Conservation (phyloP, 2,888 invertebrate species). For the Lycaena phlaeas region DNA sequence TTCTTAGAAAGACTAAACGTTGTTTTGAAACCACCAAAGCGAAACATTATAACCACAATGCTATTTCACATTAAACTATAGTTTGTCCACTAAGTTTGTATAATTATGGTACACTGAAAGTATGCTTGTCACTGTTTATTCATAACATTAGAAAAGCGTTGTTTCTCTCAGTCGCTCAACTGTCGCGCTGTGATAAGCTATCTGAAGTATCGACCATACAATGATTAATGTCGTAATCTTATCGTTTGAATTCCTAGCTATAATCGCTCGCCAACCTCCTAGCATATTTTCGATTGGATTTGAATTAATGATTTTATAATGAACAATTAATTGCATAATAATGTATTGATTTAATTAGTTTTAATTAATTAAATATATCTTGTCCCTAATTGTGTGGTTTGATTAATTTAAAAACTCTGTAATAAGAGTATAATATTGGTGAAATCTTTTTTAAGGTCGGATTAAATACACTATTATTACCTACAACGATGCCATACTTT, state of each 20-base stretch:
- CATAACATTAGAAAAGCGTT: conserved; percentile 6
- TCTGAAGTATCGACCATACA: conserved; percentile 30
- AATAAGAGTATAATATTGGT: too few species aligned
- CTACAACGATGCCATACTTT: too few species aligned
- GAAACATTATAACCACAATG: conserved; percentile 32
- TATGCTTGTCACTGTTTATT: neutral
- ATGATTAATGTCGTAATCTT: conserved; percentile 47
- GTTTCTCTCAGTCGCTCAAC: conserved; percentile 12
- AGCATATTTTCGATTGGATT: neutral
- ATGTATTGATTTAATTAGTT: too few species aligned
- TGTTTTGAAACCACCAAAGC: conserved; percentile 45
- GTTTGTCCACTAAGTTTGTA: too few species aligned
- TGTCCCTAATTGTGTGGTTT: too few species aligned
- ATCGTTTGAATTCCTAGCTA: conserved; percentile 42
- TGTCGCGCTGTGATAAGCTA: conserved; percentile 11
- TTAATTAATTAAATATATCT: too few species aligned
- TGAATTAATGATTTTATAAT: neutral
- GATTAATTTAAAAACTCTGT: too few species aligned
- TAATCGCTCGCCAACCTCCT: conserved; percentile 20
- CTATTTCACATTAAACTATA: too few species aligned
- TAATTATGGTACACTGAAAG: too few species aligned
- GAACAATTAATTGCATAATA: too few species aligned
- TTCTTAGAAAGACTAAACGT: conserved; percentile 35
- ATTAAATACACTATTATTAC: too few species aligned
- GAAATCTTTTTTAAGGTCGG: too few species aligned